Percentiles rank a stretch among this genome's conserved stretches.
Evolutionary conservation across 1,140 invertebrate genomes (phyloP).

Genomic region (Arctopsyche grandis): DNA sequence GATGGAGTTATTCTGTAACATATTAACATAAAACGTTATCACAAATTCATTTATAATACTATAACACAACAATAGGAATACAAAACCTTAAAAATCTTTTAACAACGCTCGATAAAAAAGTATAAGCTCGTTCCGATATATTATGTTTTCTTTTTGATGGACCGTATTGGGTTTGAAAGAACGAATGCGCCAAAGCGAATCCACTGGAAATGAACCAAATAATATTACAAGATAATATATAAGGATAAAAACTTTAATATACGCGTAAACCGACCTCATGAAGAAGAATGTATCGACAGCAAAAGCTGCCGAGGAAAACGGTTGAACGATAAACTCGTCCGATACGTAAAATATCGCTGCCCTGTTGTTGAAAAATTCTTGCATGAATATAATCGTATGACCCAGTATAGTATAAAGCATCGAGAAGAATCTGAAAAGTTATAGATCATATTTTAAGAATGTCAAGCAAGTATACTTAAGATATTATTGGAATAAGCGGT

Average conservation of each 20-base stretch:
- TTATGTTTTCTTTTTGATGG: background rate
- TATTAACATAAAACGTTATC: conserved; percentile 9
- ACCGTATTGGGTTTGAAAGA: background rate
- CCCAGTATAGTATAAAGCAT: conserved; percentile 41
- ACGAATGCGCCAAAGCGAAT: background rate
- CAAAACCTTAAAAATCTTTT: conserved; percentile 33
- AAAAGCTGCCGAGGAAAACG: conserved; percentile 35
- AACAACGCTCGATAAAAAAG: background rate
- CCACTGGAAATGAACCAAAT: conserved; percentile 13
- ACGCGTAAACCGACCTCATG: conserved; percentile 35
- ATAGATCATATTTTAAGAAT: background rate
- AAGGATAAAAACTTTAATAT: background rate
- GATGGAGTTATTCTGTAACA: conserved; percentile 65
- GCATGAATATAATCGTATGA: conserved; percentile 39
- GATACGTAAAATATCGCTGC: conserved; percentile 30
- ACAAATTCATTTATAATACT: no score
- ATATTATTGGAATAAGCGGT: no score
- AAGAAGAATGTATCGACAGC: conserved; percentile 44
- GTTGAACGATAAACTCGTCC: conserved; percentile 26
- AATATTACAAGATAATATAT: conserved; percentile 4
- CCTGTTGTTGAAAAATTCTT: conserved; percentile 35
- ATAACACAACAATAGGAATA: no score
- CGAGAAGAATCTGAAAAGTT: conserved; percentile 42
- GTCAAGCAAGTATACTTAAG: no score
- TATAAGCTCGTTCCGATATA: background rate